These are phyloP conservation scores for Drosophila atripex DNA, from an alignment of 2,888 invertebrate species.

Conservation along the genomic window DNA sequence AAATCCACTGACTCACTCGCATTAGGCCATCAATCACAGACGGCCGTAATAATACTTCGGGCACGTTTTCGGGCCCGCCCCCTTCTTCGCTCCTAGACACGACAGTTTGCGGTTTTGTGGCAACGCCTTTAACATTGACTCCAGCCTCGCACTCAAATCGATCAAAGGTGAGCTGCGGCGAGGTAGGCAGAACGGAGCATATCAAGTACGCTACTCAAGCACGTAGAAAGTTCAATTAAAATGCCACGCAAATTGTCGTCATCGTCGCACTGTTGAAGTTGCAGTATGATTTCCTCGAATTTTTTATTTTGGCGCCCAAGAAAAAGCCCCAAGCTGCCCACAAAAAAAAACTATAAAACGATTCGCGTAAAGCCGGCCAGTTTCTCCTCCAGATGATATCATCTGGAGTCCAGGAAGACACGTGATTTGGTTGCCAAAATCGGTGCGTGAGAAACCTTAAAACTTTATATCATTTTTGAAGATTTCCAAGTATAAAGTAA, in stretches of 20 bases:
- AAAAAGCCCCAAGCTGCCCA: not conserved
- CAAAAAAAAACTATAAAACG: constrained; percentile 37
- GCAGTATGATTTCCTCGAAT: constrained; percentile 33
- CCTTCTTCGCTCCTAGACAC: constrained; percentile 33
- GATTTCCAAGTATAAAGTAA: too few relatives aligned
- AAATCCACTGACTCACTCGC: constrained; percentile 55
- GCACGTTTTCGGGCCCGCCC: constrained; percentile 59
- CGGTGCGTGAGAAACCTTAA: constrained; percentile 23
- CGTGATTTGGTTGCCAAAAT: constrained; percentile 62
- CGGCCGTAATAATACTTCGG: constrained; percentile 58
- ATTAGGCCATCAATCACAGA: constrained; percentile 65
- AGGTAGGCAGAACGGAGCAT: not conserved
- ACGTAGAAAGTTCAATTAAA: constrained; percentile 76
- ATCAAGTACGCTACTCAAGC: constrained; percentile 61
- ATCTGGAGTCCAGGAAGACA: constrained; percentile 47
- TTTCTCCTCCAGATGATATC: constrained; percentile 66
- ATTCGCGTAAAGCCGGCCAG: constrained; percentile 29
- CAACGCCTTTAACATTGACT: constrained; percentile 51
- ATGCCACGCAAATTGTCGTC: constrained; percentile 72
- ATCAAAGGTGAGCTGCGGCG: constrained; percentile 15
- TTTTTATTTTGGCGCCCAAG: not conserved
- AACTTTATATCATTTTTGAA: not conserved
- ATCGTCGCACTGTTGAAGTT: constrained; percentile 32
- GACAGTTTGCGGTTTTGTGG: constrained; percentile 54
- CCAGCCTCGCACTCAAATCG: constrained; percentile 30